Base-by-base conservation (phyloP, 1,140 invertebrate species). In the Magallana ariakensis region DNA sequence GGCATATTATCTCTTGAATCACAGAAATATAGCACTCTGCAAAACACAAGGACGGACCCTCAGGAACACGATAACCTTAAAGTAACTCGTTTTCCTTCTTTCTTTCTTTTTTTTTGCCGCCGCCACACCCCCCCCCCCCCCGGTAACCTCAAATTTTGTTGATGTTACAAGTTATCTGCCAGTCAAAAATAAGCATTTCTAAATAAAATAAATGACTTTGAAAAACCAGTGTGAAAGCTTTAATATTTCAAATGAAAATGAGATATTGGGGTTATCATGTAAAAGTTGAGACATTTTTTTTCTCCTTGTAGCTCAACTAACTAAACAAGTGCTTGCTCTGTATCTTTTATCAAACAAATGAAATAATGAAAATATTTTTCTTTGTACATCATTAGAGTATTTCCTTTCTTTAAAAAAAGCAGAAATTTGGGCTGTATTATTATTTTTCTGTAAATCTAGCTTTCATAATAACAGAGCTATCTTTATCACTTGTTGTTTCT, bases 171-270 rank as follows among this genome's bases (percentile, higher is more conserved):
- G 33, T 26, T n/a, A 26, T 19, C 66, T 26, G 22, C 13, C 22
- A 75, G 62, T 75, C 19, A 75, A 62, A n/a, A 62, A 16, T 19
- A 62, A 62, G 58, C 58, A 75, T 75, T 26, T 75, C 33, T 8
- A 26, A 75, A 22, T 13, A 5, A 26, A 75, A 75, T 75, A 33
- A 26, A 46, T 26, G 22, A 26, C 22, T 46, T 26, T 75, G 19
- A 75, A 75, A 46, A 75, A 33, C 22, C 66, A 75, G 66, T 26
- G 33, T 75, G 66, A 75, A 75, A 75, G 66, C 13, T 75, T 75
- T 26, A 19, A 75, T 13, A 75, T 75, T 75, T 75, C 66, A 75
- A 46, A 46, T 46, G 33, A 46, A 46, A 46, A 46, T 46, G 33
- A 46, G 33, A 46, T 46, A 46, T 46, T 46, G 33, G 33, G 33